Percentiles rank a stretch among this genome's conserved stretches.
Evolutionary conservation across 2,797 vertebrate species (phyloP).

Genomic region (Ctenochaetus hawaiiensis): DNA sequence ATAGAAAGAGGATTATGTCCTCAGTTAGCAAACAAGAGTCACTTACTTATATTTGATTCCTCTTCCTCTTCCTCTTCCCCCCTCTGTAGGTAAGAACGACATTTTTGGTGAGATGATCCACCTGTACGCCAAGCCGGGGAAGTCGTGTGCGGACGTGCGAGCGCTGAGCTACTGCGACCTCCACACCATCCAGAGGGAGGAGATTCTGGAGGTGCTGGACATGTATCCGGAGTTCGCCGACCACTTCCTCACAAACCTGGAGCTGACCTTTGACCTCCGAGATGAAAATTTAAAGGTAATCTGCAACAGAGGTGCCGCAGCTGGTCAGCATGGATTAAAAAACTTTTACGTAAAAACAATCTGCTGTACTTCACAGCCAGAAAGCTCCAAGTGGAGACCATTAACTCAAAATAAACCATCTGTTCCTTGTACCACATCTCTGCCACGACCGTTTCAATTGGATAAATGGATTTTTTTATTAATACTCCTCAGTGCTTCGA

Average conservation of each 20-base stretch:
- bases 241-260: conserved; percentile 95
- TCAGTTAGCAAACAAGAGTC: neutral
- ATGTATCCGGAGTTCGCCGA: conserved; percentile 99
- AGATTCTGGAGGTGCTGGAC: conserved; percentile 96
- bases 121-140: conserved; percentile 94
- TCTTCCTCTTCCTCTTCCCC: neutral
- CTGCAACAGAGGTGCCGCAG: neutral
- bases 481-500: conserved; percentile 11
- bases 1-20: neutral
- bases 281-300: conserved; percentile 91
- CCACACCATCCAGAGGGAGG: conserved; percentile 97
- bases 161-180: conserved; percentile 98
- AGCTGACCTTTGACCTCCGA: conserved; percentile 96
- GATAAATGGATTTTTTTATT: conserved; percentile 33
- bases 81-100: conserved; percentile 93
- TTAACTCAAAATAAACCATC: conserved; percentile 33
- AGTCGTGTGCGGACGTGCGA: conserved; percentile 96
- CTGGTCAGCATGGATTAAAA: neutral
- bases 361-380: conserved; percentile 12
- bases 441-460: conserved; percentile 10
- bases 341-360: conserved; percentile 18
- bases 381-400: neutral
- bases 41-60: neutral
- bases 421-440: conserved; percentile 1
- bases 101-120: conserved; percentile 99